These are phyloP conservation scores for Crossocerus cetratus DNA, from an alignment of 2,888 invertebrate species.

Conservation along the genomic window DNA sequence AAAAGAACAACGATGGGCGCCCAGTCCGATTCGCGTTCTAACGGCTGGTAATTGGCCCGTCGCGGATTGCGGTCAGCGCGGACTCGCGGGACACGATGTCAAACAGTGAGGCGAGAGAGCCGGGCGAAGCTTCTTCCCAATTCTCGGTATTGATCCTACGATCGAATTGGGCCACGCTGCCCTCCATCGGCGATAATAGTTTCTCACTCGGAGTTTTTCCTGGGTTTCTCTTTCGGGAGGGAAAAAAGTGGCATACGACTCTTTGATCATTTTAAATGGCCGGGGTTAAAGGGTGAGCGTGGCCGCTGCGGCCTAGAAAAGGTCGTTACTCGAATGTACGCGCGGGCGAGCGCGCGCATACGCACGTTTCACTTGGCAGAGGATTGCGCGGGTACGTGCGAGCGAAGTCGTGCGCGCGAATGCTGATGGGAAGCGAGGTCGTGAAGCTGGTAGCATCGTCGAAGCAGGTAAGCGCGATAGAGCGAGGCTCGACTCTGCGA, in stretches of 20 bases:
- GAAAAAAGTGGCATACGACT: conserved; percentile 16
- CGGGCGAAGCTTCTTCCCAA: no score
- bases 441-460: conserved; percentile 18
- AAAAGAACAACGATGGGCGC: conserved; percentile 63
- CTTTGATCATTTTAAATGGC: conserved; percentile 42
- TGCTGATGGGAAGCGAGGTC: not conserved
- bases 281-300: conserved; percentile 60
- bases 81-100: conserved; percentile 20
- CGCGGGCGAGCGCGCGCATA: conserved; percentile 2
- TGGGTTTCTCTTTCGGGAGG: conserved; percentile 6
- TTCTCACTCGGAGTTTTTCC: not conserved
- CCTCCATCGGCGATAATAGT: not conserved
- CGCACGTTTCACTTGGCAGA: conserved; percentile 6
- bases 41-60: conserved; percentile 56
- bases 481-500: conserved; percentile 10
- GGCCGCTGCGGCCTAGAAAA: conserved; percentile 62
- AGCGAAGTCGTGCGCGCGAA: not conserved
- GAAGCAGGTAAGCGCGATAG: conserved; percentile 26
- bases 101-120: not conserved
- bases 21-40: conserved; percentile 61
- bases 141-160: no score
- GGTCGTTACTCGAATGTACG: conserved; percentile 55
- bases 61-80: conserved; percentile 44
- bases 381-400: not conserved
- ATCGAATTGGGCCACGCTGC: no score